These are phyloP conservation scores for Lutraria lutraria DNA, from an alignment of 2,888 invertebrate species.

Conservation along the genomic window DNA sequence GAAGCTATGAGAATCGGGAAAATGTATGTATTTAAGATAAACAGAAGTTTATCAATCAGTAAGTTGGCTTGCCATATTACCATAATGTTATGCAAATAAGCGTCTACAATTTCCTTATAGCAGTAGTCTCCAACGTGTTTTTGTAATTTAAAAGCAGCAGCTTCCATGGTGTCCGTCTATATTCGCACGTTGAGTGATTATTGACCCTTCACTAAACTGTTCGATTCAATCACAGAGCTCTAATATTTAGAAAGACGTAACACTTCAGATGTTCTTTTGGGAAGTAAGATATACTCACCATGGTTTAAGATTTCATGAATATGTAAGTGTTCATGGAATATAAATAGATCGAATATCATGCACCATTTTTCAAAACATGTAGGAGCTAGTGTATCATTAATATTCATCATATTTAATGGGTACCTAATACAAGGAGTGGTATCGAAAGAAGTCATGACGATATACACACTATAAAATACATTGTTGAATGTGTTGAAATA, in stretches of 20 bases:
- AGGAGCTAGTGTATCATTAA: no score
- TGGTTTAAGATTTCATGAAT: no score
- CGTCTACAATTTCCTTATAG: background rate
- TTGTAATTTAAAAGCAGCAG: background rate
- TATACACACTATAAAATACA: no score
- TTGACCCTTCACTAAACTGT: background rate
- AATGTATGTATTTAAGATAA: background rate
- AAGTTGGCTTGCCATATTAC: constrained; percentile 2
- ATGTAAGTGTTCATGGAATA: no score
- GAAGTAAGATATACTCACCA: background rate
- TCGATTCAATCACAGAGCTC: background rate
- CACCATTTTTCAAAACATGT: no score
- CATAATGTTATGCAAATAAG: background rate
- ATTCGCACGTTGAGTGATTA: background rate
- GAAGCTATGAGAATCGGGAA: background rate
- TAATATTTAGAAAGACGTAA: background rate
- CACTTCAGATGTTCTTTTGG: background rate
- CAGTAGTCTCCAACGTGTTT: background rate
- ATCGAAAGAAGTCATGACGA: no score
- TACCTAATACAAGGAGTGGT: no score
- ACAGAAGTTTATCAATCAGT: background rate
- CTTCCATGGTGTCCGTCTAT: background rate
- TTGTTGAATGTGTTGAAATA: no score
- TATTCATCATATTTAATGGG: no score
- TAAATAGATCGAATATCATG: no score